These are phyloP conservation scores for Magallana nippona DNA, from an alignment of 2,888 invertebrate genomes.

Conservation along the genomic window DNA sequence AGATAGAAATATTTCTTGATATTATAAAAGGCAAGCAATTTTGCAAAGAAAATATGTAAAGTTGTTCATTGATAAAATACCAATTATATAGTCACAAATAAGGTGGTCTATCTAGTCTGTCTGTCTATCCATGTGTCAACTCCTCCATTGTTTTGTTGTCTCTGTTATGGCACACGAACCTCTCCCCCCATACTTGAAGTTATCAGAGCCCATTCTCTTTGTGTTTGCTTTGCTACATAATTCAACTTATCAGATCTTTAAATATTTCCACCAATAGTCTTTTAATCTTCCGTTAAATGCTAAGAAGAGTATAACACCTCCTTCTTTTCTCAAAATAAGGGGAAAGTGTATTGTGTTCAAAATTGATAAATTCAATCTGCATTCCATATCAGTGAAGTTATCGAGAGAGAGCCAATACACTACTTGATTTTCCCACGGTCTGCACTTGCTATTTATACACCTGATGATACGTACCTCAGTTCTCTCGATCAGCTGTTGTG, in stretches of 20 bases:
- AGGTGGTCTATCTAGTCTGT: not conserved
- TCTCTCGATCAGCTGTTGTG: not conserved
- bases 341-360: slow-evolving; percentile 27
- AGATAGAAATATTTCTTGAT: too few relatives aligned
- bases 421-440: slow-evolving; percentile 22
- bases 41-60: too few relatives aligned
- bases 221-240: slow-evolving; percentile 3
- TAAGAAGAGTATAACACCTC: slow-evolving; percentile 22
- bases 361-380: slow-evolving; percentile 32
- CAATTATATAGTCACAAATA: too few relatives aligned
- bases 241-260: slow-evolving; percentile 10
- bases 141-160: not conserved
- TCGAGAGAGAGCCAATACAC: slow-evolving; percentile 17
- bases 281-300: slow-evolving; percentile 31
- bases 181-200: not conserved
- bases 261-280: slow-evolving; percentile 26
- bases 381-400: slow-evolving; percentile 15
- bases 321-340: slow-evolving; percentile 7
- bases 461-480: slow-evolving; percentile 26
- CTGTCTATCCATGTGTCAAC: not conserved
- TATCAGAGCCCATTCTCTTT: not conserved
- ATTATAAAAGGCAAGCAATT: too few relatives aligned
- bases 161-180: slow-evolving; percentile 6
- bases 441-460: slow-evolving; percentile 21
- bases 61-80: too few relatives aligned